Base-by-base conservation (phyloP, 2,113 vertebrate species). In the Callaeas wilsoni region DNA sequence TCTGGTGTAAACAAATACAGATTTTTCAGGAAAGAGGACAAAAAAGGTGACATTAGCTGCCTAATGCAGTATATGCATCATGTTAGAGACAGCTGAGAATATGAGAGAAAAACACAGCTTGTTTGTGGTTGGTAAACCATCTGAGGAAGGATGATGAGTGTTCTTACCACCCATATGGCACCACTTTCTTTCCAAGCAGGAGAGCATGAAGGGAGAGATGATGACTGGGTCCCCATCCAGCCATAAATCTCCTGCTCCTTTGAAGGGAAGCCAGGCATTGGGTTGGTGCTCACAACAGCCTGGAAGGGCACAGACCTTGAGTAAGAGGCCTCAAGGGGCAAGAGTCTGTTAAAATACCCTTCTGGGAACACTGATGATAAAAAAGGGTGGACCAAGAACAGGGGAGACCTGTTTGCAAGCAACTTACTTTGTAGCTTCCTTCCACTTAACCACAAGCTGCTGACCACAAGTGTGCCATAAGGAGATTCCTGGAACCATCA, bases 101-200 rank as follows among this genome's bases (percentile, higher is more conserved):
- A 75, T 0, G 2, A 84, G 65, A 71, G 35, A 71, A 87, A 91
- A 81, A 81, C n/a, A 94, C 80, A 91, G 85, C 70, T 84, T 87
- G 19, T 78, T 64, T 68, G 52, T 39, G 44, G 27, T n/a, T 78
- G 12, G 30, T 89, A 85, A 59, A 89, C 64, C 64, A 68, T 90
- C 65, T 52, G 33, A 93, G 78, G 75, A 94, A 87, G 53, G 53
- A 69, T 33, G 39, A 52, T 60, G 70, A 89, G 20, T 90, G 87
- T 90, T 94, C 84, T 95, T 44, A n/a, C 17, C 0, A 3, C 41
- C 84, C 92, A 87, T 93, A 91, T 87, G 95, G 93, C 65, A 60
- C 5, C 47, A 69, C 52, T n/a, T n/a, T n/a, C 44, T 94, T 62
- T 90, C 65, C 46, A 86, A 83, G 75, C 4, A 62, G 71, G 25